Evolutionary conservation across 2,888 invertebrate genomes (phyloP).

Genomic region (Idaea straminata): DNA sequence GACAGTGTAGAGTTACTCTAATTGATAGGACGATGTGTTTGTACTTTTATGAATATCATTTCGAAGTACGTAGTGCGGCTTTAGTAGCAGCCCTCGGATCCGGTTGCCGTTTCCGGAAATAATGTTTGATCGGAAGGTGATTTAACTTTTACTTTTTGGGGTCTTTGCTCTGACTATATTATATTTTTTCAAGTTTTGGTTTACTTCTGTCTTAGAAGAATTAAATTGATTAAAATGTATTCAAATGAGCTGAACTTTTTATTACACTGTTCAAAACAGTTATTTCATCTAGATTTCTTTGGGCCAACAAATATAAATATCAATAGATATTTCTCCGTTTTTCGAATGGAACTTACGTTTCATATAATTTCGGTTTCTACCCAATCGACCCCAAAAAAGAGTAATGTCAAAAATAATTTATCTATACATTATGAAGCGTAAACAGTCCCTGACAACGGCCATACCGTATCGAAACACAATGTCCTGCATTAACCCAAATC

Average conservation of each 20-base stretch:
- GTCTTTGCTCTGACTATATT: not conserved
- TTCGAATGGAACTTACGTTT: not conserved
- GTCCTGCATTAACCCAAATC: conserved; percentile 19
- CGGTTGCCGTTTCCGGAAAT: conserved; percentile 5
- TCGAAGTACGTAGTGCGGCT: not conserved
- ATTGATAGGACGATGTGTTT: not conserved
- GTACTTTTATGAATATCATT: not conserved
- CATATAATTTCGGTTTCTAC: not conserved
- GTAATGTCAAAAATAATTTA: conserved; percentile 10
- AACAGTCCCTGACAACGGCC: conserved; percentile 16
- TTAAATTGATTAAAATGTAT: too few relatives aligned
- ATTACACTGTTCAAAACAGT: too few relatives aligned
- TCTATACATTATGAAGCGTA: conserved; percentile 19
- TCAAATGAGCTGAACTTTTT: too few relatives aligned
- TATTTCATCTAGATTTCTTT: too few relatives aligned
- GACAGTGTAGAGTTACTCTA: conserved; percentile 1
- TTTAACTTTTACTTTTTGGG: not conserved
- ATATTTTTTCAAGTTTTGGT: not conserved
- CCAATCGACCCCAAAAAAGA: not conserved
- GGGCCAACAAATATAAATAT: not conserved
- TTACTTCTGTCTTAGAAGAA: not conserved
- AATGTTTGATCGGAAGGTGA: conserved; percentile 3
- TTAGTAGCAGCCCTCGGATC: not conserved
- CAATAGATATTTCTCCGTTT: not conserved
- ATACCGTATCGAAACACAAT: conserved; percentile 24